Base-by-base conservation (phyloP, 1,140 invertebrate genomes). In the Tetragonula clypearis region DNA sequence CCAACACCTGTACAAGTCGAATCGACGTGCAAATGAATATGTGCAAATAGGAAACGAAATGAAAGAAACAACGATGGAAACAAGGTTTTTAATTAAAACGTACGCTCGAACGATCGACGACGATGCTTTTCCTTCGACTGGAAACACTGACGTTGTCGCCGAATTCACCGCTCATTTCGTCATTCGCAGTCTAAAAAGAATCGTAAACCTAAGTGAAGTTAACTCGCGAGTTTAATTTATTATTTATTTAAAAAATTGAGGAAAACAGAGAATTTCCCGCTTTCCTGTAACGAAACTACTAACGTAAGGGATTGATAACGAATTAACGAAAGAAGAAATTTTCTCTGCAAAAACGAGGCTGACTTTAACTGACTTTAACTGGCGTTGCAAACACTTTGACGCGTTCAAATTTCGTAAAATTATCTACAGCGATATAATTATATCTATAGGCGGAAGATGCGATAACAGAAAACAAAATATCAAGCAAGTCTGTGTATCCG, bases 91-190 rank as follows among this genome's bases (percentile, higher is more conserved):
- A 71, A 78, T 26, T 78, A 53, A 73, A 49, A 58, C 79, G 92
- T 92, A 95, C 91, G 83, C 93, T 85, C 68, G 88, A 87, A 58
- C 94, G 92, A 41, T 95, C 95, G 19, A 96, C 95, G 1, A 95
- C 95, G 75, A 96, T 95, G 65, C 96, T 95, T 90, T 88, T 93
- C 58, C 96, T 95, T 68, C 96, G 96, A 91, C 96, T 97, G 82
- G 96, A 96, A 93, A 97, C 96, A 23, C 97, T 97, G 12, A 98
- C 96, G 85, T 97, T 98, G 91, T 98, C 97, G 65, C 97, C 97
- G 89, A 98, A 98, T 93, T 98, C 97, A 15, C 97, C 97, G 72
- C 97, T 98, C 90, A 98, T 98, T 92, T 98, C 97, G 0, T 97
- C 96, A 68, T 96, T 96, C 26, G 96, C 96, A 91, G 97, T 96